A percentile compares a stretch with the other conserved stretches of the same genome.
Conservation (phyloP, 2,888 invertebrate species). For the Lamellibrachia columna region DNA sequence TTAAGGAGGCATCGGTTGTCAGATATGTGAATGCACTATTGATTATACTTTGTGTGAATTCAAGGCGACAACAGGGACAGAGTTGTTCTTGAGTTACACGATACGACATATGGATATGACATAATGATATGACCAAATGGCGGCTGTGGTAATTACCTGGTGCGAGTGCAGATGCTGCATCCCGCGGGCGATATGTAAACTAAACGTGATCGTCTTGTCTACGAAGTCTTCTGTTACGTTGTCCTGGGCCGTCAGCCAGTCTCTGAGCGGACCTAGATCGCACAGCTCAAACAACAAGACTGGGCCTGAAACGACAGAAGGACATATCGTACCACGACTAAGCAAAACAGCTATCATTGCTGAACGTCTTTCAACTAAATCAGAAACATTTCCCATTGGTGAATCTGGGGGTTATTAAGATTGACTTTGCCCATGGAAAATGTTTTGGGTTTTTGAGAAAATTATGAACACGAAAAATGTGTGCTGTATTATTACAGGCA, state of each 20-base stretch:
- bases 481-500: background rate
- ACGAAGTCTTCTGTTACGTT: background rate
- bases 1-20: too few species aligned
- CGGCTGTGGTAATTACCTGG: background rate
- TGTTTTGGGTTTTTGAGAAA: background rate
- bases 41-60: too few species aligned
- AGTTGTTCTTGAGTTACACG: too few species aligned
- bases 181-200: conserved; percentile 29
- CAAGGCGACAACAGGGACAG: too few species aligned
- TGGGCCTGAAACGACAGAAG: conserved; percentile 17
- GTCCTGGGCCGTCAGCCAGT: conserved; percentile 28
- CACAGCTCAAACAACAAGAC: conserved; percentile 30
- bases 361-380: background rate
- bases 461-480: too few species aligned
- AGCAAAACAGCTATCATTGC: background rate
- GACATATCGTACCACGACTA: background rate
- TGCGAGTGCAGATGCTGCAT: conserved; percentile 29
- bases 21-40: too few species aligned
- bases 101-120: background rate
- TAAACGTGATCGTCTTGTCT: conserved; percentile 27
- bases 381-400: background rate
- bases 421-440: background rate
- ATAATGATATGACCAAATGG: background rate
- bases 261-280: conserved; percentile 25
- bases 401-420: background rate